Base-by-base conservation (phyloP, 2,888 invertebrate species). In the Anagyrus pseudococci region DNA sequence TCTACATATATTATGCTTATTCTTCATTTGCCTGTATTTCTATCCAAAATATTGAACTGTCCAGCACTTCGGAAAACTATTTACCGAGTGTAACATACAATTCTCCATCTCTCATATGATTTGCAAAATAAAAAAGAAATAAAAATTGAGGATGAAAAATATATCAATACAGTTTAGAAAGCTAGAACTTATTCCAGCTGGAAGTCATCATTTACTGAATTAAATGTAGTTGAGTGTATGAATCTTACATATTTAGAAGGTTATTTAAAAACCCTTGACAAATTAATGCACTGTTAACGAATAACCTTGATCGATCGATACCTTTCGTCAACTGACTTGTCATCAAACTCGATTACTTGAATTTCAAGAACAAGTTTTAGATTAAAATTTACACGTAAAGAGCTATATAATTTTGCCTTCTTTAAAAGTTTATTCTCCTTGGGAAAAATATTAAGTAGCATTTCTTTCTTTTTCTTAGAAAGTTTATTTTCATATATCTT, bases 241-340 rank as follows among this genome's bases (percentile, higher is more conserved):
- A 19, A 41, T 64, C 54, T 44, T 23, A 48, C 46, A 56, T 25
- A 23, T 46, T 47, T 37, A 46, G n/a, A 19, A 26, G 44, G n/a
- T 4, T 22, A 22, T 33, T 26, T 23, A 43, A 37, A 46, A 50
- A 59, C n/a, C n/a, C n/a, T n/a, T n/a, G 33, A 8, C 10, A 4
- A 7, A 56, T 47, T 40, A 2, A 47, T 48, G 53, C 47, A 53
- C 52, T 64, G 43, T 50, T 44, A 53, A 59, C 25, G 17, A 47
- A 59, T 61, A 65, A 65, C 47, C 37, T 50, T 62, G 56, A 55
- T 62, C 66, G 66, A 66, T 66, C 66, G 62, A 66, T 65, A 65
- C 54, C 46, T 61, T 58, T 61, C 15, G 17, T 15, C 23, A 56
- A 57, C 25, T 48, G 22, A 22, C 49, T 20, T 52, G 48, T 56